phyloP scores from a whole-genome alignment of 2,113 vertebrate species.

The Phaethon lepturus region DNA sequence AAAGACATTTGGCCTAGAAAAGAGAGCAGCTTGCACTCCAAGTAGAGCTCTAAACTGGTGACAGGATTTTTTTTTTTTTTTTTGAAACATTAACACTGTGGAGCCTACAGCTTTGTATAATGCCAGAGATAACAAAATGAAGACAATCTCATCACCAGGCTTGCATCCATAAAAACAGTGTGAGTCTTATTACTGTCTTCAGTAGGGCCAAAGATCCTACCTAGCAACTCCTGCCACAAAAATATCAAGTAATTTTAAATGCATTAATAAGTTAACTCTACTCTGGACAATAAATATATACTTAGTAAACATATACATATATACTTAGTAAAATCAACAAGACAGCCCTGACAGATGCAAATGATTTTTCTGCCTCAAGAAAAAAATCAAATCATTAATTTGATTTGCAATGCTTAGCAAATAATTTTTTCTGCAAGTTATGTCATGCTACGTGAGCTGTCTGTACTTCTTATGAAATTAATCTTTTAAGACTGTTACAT shows the following conservation, averaged over 20 bases:
- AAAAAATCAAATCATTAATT: no score
- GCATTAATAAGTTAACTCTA: background rate
- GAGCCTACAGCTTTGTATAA: background rate
- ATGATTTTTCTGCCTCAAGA: slow-evolving; percentile 32
- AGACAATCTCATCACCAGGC: background rate
- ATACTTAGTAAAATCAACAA: background rate
- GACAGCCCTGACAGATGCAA: background rate
- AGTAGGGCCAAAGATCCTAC: background rate
- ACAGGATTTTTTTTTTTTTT: background rate
- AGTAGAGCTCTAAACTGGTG: background rate
- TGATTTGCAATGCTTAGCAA: slow-evolving; percentile 29
- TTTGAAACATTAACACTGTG: background rate
- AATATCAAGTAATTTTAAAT: background rate
- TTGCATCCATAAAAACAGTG: background rate
- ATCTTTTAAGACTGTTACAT: background rate
- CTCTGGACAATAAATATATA: background rate
- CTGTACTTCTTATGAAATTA: background rate
- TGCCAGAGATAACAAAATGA: background rate
- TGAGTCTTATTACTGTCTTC: background rate
- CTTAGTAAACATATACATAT: background rate
- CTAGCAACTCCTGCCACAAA: background rate
- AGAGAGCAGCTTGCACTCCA: background rate
- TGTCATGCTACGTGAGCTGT: background rate
- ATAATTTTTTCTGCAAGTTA: background rate
- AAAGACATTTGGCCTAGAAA: background rate